A percentile compares a stretch with the other conserved stretches of the same genome.
Conservation (phyloP, 2,888 invertebrate genomes). For the Volucella zonaria region DNA sequence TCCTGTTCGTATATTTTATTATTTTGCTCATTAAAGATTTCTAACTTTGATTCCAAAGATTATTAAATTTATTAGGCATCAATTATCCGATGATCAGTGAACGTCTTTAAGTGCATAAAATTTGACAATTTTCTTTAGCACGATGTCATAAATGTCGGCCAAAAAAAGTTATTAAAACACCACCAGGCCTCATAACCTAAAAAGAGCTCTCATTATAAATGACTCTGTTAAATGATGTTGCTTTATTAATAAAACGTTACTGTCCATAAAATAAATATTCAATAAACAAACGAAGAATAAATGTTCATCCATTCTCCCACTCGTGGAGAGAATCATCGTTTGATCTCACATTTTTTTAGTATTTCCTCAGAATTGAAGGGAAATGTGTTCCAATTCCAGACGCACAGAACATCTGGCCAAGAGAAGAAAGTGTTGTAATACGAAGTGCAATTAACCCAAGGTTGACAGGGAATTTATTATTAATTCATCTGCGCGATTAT, state of each 20-base stretch:
- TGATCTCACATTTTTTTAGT: constrained; percentile 11
- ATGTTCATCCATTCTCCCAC: constrained; percentile 14
- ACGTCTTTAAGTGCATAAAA: no score
- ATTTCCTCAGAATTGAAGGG: not conserved
- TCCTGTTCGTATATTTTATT: no score
- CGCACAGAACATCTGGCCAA: constrained; percentile 1
- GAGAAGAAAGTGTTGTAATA: constrained; percentile 13
- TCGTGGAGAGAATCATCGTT: constrained; percentile 12
- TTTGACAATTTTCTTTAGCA: not conserved
- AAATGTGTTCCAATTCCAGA: constrained; percentile 14
- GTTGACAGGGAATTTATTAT: constrained; percentile 24
- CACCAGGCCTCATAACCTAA: not conserved
- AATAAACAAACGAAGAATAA: constrained; percentile 33
- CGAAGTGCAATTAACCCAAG: constrained; percentile 21
- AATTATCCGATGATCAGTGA: no score
- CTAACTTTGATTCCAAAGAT: no score
- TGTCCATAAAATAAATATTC: constrained; percentile 40
- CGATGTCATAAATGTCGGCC: not conserved
- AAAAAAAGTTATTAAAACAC: not conserved
- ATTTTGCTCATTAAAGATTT: no score
- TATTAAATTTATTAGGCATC: no score
- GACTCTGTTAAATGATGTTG: constrained; percentile 4
- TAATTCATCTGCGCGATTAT: constrained; percentile 13
- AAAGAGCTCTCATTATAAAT: constrained; percentile 7
- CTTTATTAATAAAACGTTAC: constrained; percentile 31